These are phyloP conservation scores for Eumacrocentrus americanus DNA, from an alignment of 2,888 invertebrate genomes.

Conservation along the genomic window DNA sequence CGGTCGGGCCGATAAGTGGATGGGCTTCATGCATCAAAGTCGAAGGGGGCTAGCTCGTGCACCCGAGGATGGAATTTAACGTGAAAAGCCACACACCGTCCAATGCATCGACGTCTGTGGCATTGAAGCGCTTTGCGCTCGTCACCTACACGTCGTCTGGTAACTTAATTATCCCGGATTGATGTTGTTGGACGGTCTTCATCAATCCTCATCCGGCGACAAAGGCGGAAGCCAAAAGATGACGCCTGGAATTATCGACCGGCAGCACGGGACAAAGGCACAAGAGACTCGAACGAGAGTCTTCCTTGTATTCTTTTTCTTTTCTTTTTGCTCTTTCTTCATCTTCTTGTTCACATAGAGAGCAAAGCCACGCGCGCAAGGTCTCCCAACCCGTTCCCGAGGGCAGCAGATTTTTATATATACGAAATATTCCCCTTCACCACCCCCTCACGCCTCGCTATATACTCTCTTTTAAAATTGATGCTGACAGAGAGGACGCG, in stretches of 20 bases:
- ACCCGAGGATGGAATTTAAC: neutral
- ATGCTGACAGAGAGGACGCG: neutral
- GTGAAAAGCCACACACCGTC: neutral
- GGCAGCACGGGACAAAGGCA: neutral
- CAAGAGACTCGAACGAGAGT: neutral
- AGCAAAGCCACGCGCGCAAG: neutral
- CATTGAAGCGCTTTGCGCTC: conserved; percentile 3
- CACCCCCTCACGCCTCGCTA: too few species aligned
- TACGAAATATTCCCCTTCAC: too few species aligned
- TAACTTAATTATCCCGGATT: conserved; percentile 41
- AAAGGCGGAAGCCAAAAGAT: conserved; percentile 41
- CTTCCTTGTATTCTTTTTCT: neutral
- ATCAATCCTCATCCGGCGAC: conserved; percentile 40
- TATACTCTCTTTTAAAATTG: neutral
- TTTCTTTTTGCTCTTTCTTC: neutral
- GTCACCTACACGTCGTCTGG: conserved; percentile 21
- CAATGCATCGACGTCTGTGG: conserved; percentile 5
- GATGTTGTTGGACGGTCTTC: conserved; percentile 39
- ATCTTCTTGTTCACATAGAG: neutral
- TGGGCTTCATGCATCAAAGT: conserved; percentile 20
- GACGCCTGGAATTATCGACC: conserved; percentile 28
- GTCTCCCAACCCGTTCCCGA: neutral
- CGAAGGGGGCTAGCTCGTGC: neutral
- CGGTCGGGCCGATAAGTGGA: conserved; percentile 3
- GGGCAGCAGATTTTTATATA: neutral